Evolutionary conservation across 2,113 vertebrate species (phyloP), one percentile per base, ranked within the genome.

Genomic region (Platysternon megacephalum): DNA sequence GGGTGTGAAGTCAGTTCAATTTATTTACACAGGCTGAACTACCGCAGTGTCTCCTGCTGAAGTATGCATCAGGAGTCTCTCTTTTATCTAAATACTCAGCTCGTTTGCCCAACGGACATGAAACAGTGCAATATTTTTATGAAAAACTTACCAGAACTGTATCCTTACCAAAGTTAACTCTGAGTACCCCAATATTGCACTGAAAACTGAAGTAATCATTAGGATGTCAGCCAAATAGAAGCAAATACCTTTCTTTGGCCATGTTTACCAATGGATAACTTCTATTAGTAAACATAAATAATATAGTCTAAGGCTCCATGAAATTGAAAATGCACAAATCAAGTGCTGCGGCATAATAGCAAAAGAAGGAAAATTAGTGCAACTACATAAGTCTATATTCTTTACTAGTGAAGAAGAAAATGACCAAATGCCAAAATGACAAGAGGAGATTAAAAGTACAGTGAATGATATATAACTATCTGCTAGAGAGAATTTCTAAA

Each of bases 261-360:
- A 44, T 52, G 86, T 84, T 88, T 74, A 87, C 81, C 78, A 90
- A 82, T 61, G 79, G 58, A 89, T 58, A 80, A 61, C 55, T 90
- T 91, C 74, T 88, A 16, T 26, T 72, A 52, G 48, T 11, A 46
- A 91, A 65, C 19, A 21, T 17, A 74, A 91, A 93, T 93, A 90
- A 87, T 46, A 78, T 24, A 46, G 90, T 91, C 74, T 89, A 94
- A 96, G 95, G 58, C 86, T 87, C 91, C 19, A 32, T 83, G 78
- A 97, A 94, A 95, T 10, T 86, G 81, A 93, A 97, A 96, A 84
- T 56, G 53, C 81, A 32, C 56, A 82, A 42, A 21, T 79, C 61
- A 89, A 93, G 89, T 49, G 14, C 28, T 79, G 11, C 19, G 19
- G 44, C 1, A 0, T 32, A 88, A 55, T 56, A 94, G 88, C 24